Evolutionary conservation across 1,140 invertebrate genomes (phyloP).

Genomic region (Drosophila albomicans): DNA sequence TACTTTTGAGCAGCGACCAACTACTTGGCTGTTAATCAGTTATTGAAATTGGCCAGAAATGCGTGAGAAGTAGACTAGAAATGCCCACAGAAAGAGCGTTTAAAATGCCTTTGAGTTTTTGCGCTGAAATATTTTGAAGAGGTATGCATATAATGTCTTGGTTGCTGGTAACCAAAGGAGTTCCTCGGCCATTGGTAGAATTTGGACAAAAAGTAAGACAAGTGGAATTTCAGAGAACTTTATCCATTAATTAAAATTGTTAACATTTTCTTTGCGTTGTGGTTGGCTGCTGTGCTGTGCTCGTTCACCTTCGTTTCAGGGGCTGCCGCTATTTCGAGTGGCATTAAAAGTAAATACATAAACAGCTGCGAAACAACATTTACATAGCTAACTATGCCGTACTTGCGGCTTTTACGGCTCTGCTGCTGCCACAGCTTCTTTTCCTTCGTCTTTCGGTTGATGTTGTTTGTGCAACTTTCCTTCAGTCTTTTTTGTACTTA

Average conservation of each 20-base stretch:
- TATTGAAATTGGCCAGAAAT: background rate
- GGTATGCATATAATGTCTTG: conserved; percentile 40
- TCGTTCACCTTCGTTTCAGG: conserved; percentile 29
- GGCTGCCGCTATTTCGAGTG: conserved; percentile 43
- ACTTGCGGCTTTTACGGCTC: conserved; percentile 52
- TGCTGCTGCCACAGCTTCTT: background rate
- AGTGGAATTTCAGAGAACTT: conserved; percentile 66
- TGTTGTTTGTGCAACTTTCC: conserved; percentile 18
- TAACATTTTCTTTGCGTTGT: conserved; percentile 58
- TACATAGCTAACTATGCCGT: conserved; percentile 73
- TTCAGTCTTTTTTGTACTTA: conserved; percentile 4
- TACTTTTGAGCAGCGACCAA: conserved; percentile 21
- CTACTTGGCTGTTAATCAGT: background rate
- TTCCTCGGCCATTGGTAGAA: conserved; percentile 17
- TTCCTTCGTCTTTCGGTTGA: background rate
- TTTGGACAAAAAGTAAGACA: conserved; percentile 19
- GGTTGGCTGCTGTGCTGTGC: conserved; percentile 59
- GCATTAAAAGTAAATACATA: conserved; percentile 78
- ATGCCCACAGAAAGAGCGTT: background rate
- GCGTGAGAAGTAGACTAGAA: background rate
- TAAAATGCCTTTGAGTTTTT: conserved; percentile 45
- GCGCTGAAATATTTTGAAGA: conserved; percentile 58
- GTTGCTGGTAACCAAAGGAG: background rate
- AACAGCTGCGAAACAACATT: conserved; percentile 73
- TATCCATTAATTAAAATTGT: conserved; percentile 83